Evolutionary conservation across 2,113 vertebrate species (phyloP), one percentile per base, ranked within the genome.

Genomic region (Calidris pugnax): DNA sequence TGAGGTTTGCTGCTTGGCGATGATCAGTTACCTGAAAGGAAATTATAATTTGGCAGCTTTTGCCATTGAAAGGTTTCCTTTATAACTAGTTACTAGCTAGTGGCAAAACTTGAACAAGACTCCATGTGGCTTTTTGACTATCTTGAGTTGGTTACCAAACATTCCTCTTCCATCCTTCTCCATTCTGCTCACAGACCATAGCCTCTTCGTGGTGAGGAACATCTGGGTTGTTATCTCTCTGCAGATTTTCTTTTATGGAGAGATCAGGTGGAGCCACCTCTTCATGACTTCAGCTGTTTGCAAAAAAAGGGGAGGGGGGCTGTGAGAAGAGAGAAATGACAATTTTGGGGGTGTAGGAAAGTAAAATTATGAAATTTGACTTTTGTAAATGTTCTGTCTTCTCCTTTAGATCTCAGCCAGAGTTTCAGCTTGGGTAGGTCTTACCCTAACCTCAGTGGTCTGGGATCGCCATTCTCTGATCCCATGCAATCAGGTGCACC

Each of bases 391-490:
- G 56, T 94, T 96, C 60, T 96, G 73, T 94, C 90, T 96, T 68
- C 87, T 85, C 7, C 87, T 97, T 87, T 82, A 96, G 86, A 94
- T 97, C 80, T 93, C 88, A 91, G 90, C 94, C 92, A 95, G 92
- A 95, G 35, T 94, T 96, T 96, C 90, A 96, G 62, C 89, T 91
- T 96, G 89, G 92, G 94, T 96, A 95, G 96, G 89, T 97, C 66
- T 93, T 87, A 57, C 45, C 66, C 62, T 87, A 51, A 89, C 26
- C 53, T 90, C 90, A 85, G 57, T 86, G 76, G 30, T 90, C 60
- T 90, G 92, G 80, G 86, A 55, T 92, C 89, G 81, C 83, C 23
- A 27, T 85, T 91, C 33, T 92, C 87, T 96, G 87, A 95, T 96
- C 73, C 91, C 89, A 47, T 92, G 53, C 92, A 89, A 95, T 95